Evolutionary conservation across 2,888 invertebrate genomes (phyloP), one percentile per base, ranked within the genome.

Genomic region (Ariolimax columbianus): DNA sequence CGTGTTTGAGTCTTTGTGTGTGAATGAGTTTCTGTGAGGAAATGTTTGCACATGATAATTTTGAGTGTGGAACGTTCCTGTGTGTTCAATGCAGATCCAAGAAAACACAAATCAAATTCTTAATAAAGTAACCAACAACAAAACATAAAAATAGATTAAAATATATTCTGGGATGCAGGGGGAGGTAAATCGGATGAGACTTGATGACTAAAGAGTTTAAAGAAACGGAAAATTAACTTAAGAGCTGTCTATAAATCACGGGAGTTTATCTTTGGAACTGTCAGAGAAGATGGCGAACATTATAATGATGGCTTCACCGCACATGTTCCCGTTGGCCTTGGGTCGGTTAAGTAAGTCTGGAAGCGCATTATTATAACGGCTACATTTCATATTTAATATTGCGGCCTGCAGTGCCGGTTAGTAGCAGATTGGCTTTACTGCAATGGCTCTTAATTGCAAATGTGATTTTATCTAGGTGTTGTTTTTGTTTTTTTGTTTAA

Each of bases 341-440:
- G 36, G 17, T n/a, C n/a, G 30, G 47, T 59, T 59, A n/a, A 36
- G 14, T 36, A 19, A n/a, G 59, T 55, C 59, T 77, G 19, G 36
- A 77, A 59, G 36, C 33, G 59, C 38, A 4, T 55, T 26, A 55
- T 19, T 36, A 33, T 23, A 36, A 33, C 51, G 55, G 55, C 55
- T 77, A 36, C 36, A 33, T 77, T 59, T 77, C 55, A 77, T 55
- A 77, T 77, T 77, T 77, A 59, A 77, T 77, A 59, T 55, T 59
- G 0, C 33, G 40, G 30, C 11, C n/a, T n/a, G 36, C 3, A 4
- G 9, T 1, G 23, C 19, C 38, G 23, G 55, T 59, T 77, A 59
- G 36, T 26, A 26, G n/a, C 0, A 59, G 36, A n/a, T 59, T 59
- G 36, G 77, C 11, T 77, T 77, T 55, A 77, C n/a, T 23, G 59